phyloP scores from a whole-genome alignment of 2,797 vertebrate species.

The Darevskia nairensis region DNA sequence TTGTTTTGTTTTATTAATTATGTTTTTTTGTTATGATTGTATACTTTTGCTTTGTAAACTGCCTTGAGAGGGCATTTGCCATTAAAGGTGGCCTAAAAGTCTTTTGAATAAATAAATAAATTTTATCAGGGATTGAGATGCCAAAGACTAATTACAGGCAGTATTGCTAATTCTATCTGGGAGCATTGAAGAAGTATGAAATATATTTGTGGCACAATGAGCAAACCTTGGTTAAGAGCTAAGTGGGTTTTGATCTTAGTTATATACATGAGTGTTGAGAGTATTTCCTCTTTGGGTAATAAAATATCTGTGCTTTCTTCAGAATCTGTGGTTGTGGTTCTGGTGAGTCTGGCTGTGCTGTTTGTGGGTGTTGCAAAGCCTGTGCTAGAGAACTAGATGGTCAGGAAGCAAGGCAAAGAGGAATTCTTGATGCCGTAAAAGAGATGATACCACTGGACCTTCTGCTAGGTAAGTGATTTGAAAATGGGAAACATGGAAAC shows the following conservation, averaged over 20 bases:
- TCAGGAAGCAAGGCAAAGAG: constrained; percentile 96
- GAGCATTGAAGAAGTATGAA: background rate
- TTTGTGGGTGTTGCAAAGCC: constrained; percentile 97
- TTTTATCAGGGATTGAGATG: background rate
- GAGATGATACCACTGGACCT: constrained; percentile 99
- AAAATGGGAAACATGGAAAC: background rate
- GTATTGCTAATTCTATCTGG: background rate
- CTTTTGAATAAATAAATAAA: background rate
- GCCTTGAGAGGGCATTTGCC: background rate
- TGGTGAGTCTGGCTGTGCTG: constrained; percentile 97
- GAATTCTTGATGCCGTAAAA: constrained; percentile 98
- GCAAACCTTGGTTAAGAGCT: background rate
- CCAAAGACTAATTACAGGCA: background rate
- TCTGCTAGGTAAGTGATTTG: constrained; percentile 86
- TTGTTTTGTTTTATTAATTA: no score
- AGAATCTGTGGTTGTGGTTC: constrained; percentile 99
- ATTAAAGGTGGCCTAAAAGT: background rate
- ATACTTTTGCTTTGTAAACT: background rate
- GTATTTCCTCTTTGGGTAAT: constrained; percentile 11
- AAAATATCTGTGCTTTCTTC: constrained; percentile 46
- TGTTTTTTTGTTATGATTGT: no score
- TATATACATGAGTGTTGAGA: background rate
- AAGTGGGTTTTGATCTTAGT: background rate
- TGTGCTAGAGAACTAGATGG: constrained; percentile 97
- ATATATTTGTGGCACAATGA: background rate